Base-by-base conservation (phyloP, 2,113 vertebrate genomes). In the Odontesthes bonariensis region DNA sequence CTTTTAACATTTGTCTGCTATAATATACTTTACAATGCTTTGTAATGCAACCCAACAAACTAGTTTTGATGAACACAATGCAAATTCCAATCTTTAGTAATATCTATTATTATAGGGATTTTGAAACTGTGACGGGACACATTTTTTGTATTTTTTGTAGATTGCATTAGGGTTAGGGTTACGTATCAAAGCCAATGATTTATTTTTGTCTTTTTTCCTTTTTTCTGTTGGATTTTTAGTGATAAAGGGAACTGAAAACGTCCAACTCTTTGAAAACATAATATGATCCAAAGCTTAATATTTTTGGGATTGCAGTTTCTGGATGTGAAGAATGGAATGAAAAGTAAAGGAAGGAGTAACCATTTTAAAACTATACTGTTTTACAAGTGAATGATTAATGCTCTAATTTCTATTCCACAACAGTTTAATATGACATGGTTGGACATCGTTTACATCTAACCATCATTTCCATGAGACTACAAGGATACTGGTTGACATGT, bases 401-500 rank as follows among this genome's bases (percentile, higher is more conserved):
- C 16, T 6, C 12, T 60, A 13, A 54, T 73, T 31, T 17, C 10
- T 53, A 13, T 53, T 35, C 9, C 3, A 40, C 27, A 40, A 14
- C 20, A 64, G 14, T 57, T 69, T 35, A 52, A 27, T 27, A 27
- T 27, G 27, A 27, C 3, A 27, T 27, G 27, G 27, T 2, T 27
- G 1, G 27, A 27, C 3, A 27, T 3, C 27, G 27, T 27, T 27
- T 27, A 27, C 27, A 74, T 71, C 65, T 57, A 58, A 71, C 59
- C 22, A 27, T 33, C 8, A 22, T 62, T 63, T 31, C 51, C 62
- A 31, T 47, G 55, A 73, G 56, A 67, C 52, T 46, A 47, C 9
- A 2, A 55, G 42, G 51, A 65, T 31, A 20, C 27, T 72, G 47
- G 2, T 52, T 68, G 54, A 23, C 10, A 49, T 69, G 32, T 82